Base-by-base conservation (phyloP, 2,113 vertebrate species). In the Setophaga petechia region DNA sequence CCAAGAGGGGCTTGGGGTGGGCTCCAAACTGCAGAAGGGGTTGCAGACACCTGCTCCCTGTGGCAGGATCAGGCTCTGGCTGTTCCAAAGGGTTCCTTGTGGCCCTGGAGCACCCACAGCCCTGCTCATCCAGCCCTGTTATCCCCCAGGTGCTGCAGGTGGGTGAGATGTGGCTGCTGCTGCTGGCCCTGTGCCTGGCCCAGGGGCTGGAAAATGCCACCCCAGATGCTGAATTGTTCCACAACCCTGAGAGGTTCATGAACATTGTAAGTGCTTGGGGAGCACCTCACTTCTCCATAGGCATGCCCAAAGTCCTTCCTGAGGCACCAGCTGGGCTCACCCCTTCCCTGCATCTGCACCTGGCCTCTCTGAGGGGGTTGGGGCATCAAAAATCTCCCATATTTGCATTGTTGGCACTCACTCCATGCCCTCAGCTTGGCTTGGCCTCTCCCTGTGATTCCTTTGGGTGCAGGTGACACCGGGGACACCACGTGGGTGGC, bases 171-270 rank as follows among this genome's bases (percentile, higher is more conserved):
- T 89, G 85, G 85, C 72, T 79, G 85, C 72, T 89, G 76, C 47
- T 95, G 62, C 9, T 52, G 57, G 51, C 30, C 33, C 89, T 94
- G 77, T 14, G 81, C 62, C 52, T 92, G 89, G 24, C 33, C 62
- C 89, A 39, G 57, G 66, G 46, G 13, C 62, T 86, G 66, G 35
- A 49, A 2, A 1, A 11, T 3, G 12, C 25, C 10, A 5, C 9
- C 35, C 28, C 27, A 2, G 5, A 0, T 2, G 6, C 1, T 3
- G 47, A 21, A 52, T 4, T 0, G 1, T 10, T 18, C 37, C 1
- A 9, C 37, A 89, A 92, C 47, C 85, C 77, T 0, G 89, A 94
- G 72, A 37, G 2, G 13, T 46, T 46, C 57, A 87, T 94, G 92
- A 95, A 89, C 52, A 79, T 94, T 0, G 81, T 94, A 71, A 94